Conservation (phyloP, 2,113 vertebrate species). For the Vulpes vulpes region DNA sequence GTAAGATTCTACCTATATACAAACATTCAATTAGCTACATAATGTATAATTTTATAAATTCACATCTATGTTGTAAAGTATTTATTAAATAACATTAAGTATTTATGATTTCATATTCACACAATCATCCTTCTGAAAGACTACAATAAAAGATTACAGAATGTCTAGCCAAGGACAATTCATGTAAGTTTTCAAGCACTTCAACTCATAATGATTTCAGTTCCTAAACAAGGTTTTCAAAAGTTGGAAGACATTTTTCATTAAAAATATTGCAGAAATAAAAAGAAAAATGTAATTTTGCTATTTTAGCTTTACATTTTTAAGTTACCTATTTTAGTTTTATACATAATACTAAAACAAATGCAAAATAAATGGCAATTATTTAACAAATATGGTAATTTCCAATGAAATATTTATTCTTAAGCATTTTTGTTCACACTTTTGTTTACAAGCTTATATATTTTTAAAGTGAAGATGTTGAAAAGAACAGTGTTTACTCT, state of each 20-base stretch:
- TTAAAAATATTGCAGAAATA: conserved; percentile 16
- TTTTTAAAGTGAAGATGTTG: not conserved
- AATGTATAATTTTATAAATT: conserved; percentile 15
- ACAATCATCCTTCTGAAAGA: not conserved
- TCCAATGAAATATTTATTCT: not conserved
- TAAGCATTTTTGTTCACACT: not conserved
- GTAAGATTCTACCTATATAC: not conserved
- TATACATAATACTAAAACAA: not conserved
- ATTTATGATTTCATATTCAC: not conserved
- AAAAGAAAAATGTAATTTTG: not conserved
- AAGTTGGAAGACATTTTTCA: not conserved
- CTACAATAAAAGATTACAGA: not conserved
- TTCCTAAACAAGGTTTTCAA: not conserved
- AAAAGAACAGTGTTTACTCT: not conserved
- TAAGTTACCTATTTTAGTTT: conserved; percentile 34
- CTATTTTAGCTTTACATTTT: conserved; percentile 33
- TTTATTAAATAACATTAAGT: conserved; percentile 27
- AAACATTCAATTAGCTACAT: not conserved
- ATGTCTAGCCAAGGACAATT: not conserved
- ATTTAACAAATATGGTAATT: not conserved
- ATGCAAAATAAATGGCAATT: conserved; percentile 12
- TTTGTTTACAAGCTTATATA: not conserved
- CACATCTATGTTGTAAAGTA: not conserved
- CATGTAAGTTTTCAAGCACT: conserved; percentile 12
- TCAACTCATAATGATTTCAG: not conserved